A percentile compares a stretch with the other conserved stretches of the same genome.
Conservation (phyloP, 1,140 invertebrate species). For the Drosophila littoralis region DNA sequence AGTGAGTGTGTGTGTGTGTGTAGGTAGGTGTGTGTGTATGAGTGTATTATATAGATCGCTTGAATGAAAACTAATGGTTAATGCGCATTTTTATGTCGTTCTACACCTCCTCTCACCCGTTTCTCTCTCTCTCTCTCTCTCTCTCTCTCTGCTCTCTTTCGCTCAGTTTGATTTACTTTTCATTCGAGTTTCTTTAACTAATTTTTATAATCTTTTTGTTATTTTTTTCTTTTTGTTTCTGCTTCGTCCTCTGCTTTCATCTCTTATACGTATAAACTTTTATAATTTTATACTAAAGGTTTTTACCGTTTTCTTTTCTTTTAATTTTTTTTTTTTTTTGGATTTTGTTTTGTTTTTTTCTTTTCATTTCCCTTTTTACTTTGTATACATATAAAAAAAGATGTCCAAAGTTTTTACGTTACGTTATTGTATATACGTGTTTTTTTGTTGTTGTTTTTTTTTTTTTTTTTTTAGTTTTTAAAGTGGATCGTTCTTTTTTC, state of each 20-base stretch:
- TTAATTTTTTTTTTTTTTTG: constrained; percentile 52
- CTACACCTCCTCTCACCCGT: constrained; percentile 64
- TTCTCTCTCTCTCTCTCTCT: constrained; percentile 7
- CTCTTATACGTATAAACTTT: constrained; percentile 82
- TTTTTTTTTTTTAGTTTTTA: constrained; percentile 49
- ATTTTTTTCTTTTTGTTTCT: constrained; percentile 13
- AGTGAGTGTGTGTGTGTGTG: constrained; percentile 37
- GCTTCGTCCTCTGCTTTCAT: constrained; percentile 48
- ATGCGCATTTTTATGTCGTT: constrained; percentile 69
- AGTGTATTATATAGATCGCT: constrained; percentile 64
- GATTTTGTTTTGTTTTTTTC: constrained; percentile 43
- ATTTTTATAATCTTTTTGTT: constrained; percentile 68
- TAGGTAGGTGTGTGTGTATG: constrained; percentile 48
- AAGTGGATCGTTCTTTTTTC: constrained; percentile 68
- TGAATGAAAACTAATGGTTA: constrained; percentile 80
- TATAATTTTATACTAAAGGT: constrained; percentile 83
- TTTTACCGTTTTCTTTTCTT: constrained; percentile 66
- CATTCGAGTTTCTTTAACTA: constrained; percentile 81
- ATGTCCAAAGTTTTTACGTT: constrained; percentile 77
- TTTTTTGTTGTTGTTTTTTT: constrained; percentile 34
- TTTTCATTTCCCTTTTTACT: constrained; percentile 59
- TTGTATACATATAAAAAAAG: constrained; percentile 83
- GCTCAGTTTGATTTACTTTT: constrained; percentile 67
- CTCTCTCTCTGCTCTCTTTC: constrained; percentile 44
- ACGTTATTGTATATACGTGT: constrained; percentile 81